Evolutionary conservation across 2,113 vertebrate species (phyloP), one percentile per base, ranked within the genome.

Genomic region (Actenoides lindsayi): DNA sequence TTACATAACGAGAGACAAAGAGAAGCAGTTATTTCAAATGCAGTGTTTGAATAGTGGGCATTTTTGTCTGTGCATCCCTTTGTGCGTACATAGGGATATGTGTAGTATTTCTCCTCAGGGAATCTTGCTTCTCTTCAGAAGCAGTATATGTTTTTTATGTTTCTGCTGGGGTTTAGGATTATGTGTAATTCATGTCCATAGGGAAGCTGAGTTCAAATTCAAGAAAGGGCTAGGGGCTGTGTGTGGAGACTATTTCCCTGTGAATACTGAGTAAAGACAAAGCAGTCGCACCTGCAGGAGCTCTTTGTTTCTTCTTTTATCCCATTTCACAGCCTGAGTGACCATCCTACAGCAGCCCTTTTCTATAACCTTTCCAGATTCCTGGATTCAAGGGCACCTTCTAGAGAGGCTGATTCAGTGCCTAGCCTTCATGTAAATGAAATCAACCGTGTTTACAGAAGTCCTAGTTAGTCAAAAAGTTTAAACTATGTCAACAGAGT

Each of bases 91-190:
- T 5, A 24, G 50, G 67, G 53, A 20, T 65, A 73, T 13, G 16
- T 67, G 56, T 57, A 44, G 64, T 83, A 69, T 88, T 94, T 69
- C 56, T 96, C 64, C 53, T 82, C 6, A 3, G 80, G 62, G 54
- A 83, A 71, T 12, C 69, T 84, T 42, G 19, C 35, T 76, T 91
- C 60, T 67, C 51, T 87, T 94, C 90, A 82, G 85, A 94, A 95
- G 39, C 44, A 25, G 6, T 50, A 35, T 90, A 71, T 90, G 33
- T 0, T 69, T 92, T 93, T 77, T 31, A 37, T 3, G 4, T 85
- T 87, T 93, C 78, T 92, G 60, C 69, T 68, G 51, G 91, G 56
- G 37, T 64, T 93, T 90, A 48, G 65, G 37, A 31, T 86, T 75
- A 57, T 94, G 42, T 3, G 37, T 76, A 84, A 76, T 94, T 90